Conservation (phyloP, 1,140 invertebrate species). For the Condylostylus longicornis region DNA sequence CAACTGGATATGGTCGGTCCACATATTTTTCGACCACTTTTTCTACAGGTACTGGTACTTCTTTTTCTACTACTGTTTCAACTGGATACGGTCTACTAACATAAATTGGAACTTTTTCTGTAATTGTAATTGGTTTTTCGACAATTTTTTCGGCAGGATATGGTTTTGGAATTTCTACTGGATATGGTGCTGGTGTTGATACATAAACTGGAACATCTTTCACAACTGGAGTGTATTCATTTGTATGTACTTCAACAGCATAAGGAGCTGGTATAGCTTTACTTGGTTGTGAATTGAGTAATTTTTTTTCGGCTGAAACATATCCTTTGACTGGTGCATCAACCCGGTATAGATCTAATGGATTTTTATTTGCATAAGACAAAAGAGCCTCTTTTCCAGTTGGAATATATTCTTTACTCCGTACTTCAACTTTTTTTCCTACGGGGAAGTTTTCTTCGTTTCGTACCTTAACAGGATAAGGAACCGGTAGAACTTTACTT, state of each 20-base stretch:
- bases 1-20: slow-evolving; percentile 15
- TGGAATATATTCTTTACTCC: too few relatives aligned
- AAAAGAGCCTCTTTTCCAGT: too few relatives aligned
- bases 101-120: slow-evolving; percentile 34
- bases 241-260: too few relatives aligned
- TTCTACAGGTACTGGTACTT: slow-evolving; percentile 32
- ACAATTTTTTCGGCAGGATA: slow-evolving; percentile 37
- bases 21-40: slow-evolving; percentile 26
- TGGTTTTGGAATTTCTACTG: slow-evolving; percentile 37
- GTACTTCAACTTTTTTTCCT: slow-evolving; percentile 3
- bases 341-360: too few relatives aligned
- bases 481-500: too few relatives aligned
- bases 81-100: slow-evolving; percentile 31
- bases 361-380: too few relatives aligned
- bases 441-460: too few relatives aligned
- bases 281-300: too few relatives aligned
- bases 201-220: slow-evolving; percentile 16
- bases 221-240: too few relatives aligned
- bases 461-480: slow-evolving; percentile 7
- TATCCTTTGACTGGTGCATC: too few relatives aligned
- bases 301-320: too few relatives aligned
- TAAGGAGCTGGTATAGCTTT: too few relatives aligned
- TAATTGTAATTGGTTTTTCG: slow-evolving; percentile 34
- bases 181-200: slow-evolving; percentile 35
- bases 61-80: slow-evolving; percentile 32